Conservation (phyloP, 2,113 vertebrate species). For the Crotalus tigris region DNA sequence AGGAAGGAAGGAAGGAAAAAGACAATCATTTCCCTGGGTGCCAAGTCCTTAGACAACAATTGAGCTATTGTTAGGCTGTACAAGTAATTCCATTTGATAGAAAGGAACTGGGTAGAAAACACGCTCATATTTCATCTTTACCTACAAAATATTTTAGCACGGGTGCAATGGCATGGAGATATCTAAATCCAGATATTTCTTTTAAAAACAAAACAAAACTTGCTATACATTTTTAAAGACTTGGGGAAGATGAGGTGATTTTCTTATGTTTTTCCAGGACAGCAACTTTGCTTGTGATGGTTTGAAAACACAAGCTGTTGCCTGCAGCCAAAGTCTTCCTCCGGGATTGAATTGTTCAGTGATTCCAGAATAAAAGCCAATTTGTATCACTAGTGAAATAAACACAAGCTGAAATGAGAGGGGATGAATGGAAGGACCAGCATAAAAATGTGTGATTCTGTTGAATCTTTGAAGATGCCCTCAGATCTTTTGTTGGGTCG, state of each 20-base stretch:
- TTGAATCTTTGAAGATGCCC: not conserved
- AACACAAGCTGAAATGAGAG: not conserved
- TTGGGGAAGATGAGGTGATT: not conserved
- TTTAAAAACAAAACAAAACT: not conserved
- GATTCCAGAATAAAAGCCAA: not conserved
- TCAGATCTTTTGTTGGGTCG: not conserved
- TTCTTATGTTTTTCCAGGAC: not conserved
- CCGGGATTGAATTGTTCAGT: not conserved
- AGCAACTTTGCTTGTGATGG: not conserved
- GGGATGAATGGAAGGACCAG: not conserved
- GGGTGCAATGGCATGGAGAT: not conserved
- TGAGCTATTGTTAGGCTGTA: constrained; percentile 48
- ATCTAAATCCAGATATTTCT: not conserved
- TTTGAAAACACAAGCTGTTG: not conserved
- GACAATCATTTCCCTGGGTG: constrained; percentile 53
- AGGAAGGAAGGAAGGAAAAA: constrained; percentile 33
- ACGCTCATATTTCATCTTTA: constrained; percentile 54
- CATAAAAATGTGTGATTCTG: not conserved
- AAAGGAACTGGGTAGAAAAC: constrained; percentile 29
- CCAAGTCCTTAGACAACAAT: constrained; percentile 47
- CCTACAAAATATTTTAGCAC: constrained; percentile 48
- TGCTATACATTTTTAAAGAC: not conserved
- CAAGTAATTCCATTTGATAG: constrained; percentile 39
- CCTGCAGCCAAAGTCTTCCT: not conserved
- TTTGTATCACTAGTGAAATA: not conserved